phyloP scores from a whole-genome alignment of 2,888 invertebrate species.

The Perdita meconis region DNA sequence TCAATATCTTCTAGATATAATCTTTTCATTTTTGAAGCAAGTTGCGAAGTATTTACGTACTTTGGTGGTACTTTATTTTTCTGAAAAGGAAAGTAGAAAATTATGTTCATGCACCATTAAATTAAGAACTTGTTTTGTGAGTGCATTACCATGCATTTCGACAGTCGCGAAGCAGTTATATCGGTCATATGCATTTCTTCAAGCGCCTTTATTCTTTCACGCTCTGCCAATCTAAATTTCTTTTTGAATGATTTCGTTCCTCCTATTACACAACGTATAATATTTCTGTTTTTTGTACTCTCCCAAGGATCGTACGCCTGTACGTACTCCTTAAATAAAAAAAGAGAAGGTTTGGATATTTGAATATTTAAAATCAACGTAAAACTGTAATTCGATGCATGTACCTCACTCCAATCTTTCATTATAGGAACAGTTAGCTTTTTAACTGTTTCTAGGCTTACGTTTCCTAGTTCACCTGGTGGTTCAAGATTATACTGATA shows the following conservation, averaged over 20 bases:
- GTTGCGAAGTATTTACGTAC: background rate
- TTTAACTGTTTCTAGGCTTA: conserved; percentile 14
- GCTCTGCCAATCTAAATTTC: conserved; percentile 12
- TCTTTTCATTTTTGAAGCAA: background rate
- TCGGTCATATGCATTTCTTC: too few species aligned
- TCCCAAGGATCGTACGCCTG: conserved; percentile 31
- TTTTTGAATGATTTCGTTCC: conserved; percentile 18
- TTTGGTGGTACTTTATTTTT: background rate
- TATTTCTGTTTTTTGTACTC: background rate
- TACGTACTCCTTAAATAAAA: conserved; percentile 20
- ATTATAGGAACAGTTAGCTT: conserved; percentile 5
- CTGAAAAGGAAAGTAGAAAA: background rate
- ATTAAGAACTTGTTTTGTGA: too few species aligned
- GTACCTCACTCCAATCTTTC: conserved; percentile 47
- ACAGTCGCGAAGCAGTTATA: background rate
- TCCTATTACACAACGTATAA: conserved; percentile 23
- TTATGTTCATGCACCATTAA: background rate
- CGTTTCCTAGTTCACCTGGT: background rate
- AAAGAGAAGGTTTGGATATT: background rate
- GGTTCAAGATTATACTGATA: background rate
- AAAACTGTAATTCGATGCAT: background rate
- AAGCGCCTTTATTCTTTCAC: background rate
- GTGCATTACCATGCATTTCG: conserved; percentile 2
- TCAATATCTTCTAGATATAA: conserved; percentile 17
- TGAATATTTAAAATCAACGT: background rate